Percentiles rank a stretch among this genome's conserved stretches.
These are phyloP conservation scores for Heterotis niloticus DNA, from an alignment of 2,113 vertebrate species.

Conservation along the genomic window DNA sequence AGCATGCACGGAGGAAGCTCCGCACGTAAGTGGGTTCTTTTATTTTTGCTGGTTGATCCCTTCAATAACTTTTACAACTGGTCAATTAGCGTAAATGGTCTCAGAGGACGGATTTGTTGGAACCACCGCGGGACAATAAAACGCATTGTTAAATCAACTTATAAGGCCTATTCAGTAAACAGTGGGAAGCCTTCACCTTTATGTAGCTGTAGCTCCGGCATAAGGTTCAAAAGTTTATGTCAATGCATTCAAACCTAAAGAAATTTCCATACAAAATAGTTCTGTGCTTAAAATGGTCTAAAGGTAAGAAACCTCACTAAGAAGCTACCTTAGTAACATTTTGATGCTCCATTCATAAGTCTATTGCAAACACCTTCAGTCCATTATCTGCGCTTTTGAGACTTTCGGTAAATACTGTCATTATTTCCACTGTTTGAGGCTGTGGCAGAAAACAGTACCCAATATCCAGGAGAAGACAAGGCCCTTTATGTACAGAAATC, in stretches of 20 bases:
- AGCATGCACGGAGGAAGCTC: slow-evolving; percentile 13
- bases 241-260: background rate
- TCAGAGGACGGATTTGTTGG: slow-evolving; percentile 30
- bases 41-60: slow-evolving; percentile 37
- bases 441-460: background rate
- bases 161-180: background rate
- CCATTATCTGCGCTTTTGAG: background rate
- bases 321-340: background rate
- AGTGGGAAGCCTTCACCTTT: background rate
- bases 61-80: slow-evolving; percentile 43
- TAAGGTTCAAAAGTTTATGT: background rate
- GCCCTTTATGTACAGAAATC: background rate
- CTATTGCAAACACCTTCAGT: background rate
- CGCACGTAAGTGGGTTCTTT: slow-evolving; percentile 28
- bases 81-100: slow-evolving; percentile 41
- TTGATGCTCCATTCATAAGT: background rate
- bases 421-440: slow-evolving; percentile 5
- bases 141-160: slow-evolving; percentile 15
- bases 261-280: background rate
- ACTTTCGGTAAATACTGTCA: too few relatives aligned
- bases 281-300: background rate
- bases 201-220: background rate
- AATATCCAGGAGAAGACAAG: slow-evolving; percentile 8
- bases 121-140: slow-evolving; percentile 35
- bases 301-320: background rate